Conservation (phyloP, 2,888 invertebrate species). For the Oscheius sp. region DNA sequence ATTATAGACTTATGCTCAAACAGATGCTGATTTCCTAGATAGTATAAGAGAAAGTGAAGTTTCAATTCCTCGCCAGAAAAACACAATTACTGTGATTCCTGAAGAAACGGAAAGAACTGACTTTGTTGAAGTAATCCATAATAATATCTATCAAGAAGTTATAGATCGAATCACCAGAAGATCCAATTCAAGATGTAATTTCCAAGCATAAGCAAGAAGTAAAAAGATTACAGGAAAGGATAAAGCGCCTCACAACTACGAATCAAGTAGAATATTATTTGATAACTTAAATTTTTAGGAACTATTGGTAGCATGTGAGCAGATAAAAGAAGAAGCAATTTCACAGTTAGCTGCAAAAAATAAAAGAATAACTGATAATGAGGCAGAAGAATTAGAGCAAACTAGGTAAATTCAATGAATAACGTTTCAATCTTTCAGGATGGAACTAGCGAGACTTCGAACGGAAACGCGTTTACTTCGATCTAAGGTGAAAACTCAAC, state of each 20-base stretch:
- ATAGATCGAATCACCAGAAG: constrained; percentile 14
- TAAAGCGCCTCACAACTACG: constrained; percentile 34
- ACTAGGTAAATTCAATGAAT: neutral
- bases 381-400: constrained; percentile 35
- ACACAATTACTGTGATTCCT: neutral
- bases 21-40: constrained; percentile 12
- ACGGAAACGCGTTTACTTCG: constrained; percentile 40
- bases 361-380: constrained; percentile 17
- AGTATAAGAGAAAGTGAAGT: constrained; percentile 6
- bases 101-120: constrained; percentile 5
- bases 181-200: constrained; percentile 23
- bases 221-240: constrained; percentile 37
- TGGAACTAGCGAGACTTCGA: constrained; percentile 32
- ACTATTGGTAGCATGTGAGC: constrained; percentile 47
- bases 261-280: no score
- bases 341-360: constrained; percentile 37
- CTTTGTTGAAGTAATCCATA: neutral
- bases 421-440: constrained; percentile 5
- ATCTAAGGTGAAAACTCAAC: constrained; percentile 35
- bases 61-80: neutral
- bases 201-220: constrained; percentile 39
- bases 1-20: constrained; percentile 11
- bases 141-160: neutral
- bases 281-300: no score
- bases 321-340: constrained; percentile 50